A percentile compares a stretch with the other conserved stretches of the same genome.
Conservation (phyloP, 2,888 invertebrate genomes). For the Hylaea fasciaria region DNA sequence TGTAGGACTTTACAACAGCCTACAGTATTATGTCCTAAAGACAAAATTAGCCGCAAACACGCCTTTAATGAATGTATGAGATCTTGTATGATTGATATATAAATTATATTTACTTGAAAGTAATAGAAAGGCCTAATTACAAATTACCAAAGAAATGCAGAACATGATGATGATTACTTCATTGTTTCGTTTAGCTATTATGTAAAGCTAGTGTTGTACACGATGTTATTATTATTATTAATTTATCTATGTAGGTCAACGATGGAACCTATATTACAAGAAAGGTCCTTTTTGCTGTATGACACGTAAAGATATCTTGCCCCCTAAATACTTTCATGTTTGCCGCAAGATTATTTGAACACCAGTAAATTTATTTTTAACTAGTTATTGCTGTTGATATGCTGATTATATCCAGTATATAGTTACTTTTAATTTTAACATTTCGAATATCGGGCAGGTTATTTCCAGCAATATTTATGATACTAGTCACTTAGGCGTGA, state of each 20-base stretch:
- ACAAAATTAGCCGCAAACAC: too few species aligned
- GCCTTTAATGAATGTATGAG: too few species aligned
- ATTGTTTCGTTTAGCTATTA: conserved; percentile 7
- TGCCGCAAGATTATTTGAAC: background rate
- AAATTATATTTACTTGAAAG: too few species aligned
- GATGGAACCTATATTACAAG: conserved; percentile 1
- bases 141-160: conserved; percentile 26
- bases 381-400: too few species aligned
- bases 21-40: too few species aligned
- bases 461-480: conserved; percentile 13
- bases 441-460: background rate
- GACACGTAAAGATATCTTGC: conserved; percentile 2
- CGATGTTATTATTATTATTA: conserved; percentile 12
- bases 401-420: too few species aligned
- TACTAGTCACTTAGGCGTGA: conserved; percentile 15
- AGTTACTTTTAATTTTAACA: too few species aligned
- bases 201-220: conserved; percentile 8
- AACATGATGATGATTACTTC: conserved; percentile 10
- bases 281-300: conserved; percentile 1
- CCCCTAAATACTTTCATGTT: background rate
- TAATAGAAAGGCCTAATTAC: background rate
- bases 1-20: too few species aligned
- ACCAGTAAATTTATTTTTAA: background rate
- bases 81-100: too few species aligned
- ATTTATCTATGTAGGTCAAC: conserved; percentile 1